Base-by-base conservation (phyloP, 2,113 vertebrate genomes). In the Corythoichthys haematopterus region DNA sequence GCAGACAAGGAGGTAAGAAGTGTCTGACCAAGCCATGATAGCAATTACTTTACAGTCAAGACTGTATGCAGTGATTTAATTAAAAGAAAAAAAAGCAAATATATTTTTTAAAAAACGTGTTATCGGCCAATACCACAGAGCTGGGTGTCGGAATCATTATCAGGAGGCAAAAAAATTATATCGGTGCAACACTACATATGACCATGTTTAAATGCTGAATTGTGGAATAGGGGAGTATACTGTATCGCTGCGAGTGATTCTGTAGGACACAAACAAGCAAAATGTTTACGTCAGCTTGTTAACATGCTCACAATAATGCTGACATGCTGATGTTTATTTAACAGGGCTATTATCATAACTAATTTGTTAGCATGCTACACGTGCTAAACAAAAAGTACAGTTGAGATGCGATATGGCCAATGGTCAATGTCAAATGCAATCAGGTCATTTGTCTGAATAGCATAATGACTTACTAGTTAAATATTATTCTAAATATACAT, bases 261-360 rank as follows among this genome's bases (percentile, higher is more conserved):
- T 61, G 15, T 4, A 6, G 12, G 28, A 28, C 53, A 56, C 3
- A 58, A 58, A 37, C 6, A 8, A 62, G 28, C 28, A 47, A 56
- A 56, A 64, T 36, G 4, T 12, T 45, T 4, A 45, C 20, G 38
- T 63, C 50, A 47, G 1, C 50, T 20, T 55, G 33, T 8, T 15
- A 40, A 74, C 37, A 68, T 28, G 28, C 33, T 65, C 7, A 20
- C 15, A 56, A 37, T 38, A 52, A 45, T 2, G 60, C 40, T 45
- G 40, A 61, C 59, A 61, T 61, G 38, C 9, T 62, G n/a, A 62
- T 60, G 58, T 60, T 40, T 16, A 16, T 60, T 37, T 37, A 20
- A 9, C 52, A 55, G 20, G 3, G 36, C 4, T 13, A 60, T 38
- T n/a, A 59, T 57, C 36, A 57, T 5, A 2, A 20, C 5, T 35